phyloP scores from a whole-genome alignment of 2,888 invertebrate species.

The Ernsta delagoae region DNA sequence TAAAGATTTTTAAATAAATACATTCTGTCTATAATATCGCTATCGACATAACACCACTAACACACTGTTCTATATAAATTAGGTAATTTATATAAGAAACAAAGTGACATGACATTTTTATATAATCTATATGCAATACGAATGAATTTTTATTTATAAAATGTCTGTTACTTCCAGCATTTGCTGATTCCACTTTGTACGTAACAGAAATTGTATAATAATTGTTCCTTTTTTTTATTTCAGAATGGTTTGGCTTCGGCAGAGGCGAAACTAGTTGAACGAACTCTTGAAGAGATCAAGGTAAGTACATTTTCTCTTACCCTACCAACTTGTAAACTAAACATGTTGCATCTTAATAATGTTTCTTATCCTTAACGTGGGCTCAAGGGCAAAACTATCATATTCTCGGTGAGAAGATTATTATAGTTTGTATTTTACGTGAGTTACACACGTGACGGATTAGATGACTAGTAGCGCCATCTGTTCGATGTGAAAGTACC shows the following conservation, averaged over 20 bases:
- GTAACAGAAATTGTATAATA: background rate
- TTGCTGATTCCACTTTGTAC: too few species aligned
- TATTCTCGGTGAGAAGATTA: background rate
- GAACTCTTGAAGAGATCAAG: conserved; percentile 79
- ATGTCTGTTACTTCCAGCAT: too few species aligned
- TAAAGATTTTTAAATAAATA: too few species aligned
- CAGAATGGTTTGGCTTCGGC: conserved; percentile 71
- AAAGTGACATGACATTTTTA: too few species aligned
- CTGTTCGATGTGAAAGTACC: background rate
- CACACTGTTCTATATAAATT: too few species aligned
- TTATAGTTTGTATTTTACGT: background rate
- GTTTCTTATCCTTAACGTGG: background rate
- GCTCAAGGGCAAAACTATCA: conserved; percentile 1
- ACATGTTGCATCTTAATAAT: background rate
- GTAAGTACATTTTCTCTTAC: conserved; percentile 48
- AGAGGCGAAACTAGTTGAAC: conserved; percentile 70
- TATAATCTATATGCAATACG: too few species aligned
- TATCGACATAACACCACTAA: too few species aligned
- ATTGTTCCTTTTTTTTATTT: conserved; percentile 42
- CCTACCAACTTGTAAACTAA: conserved; percentile 58
- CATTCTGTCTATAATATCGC: too few species aligned
- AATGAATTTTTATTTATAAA: too few species aligned
- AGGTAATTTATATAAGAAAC: too few species aligned
- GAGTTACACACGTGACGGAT: too few species aligned
- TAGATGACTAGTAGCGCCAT: background rate